Evolutionary conservation across 2,888 invertebrate genomes (phyloP), one percentile per base, ranked within the genome.

Genomic region (Amphipoea lucens): DNA sequence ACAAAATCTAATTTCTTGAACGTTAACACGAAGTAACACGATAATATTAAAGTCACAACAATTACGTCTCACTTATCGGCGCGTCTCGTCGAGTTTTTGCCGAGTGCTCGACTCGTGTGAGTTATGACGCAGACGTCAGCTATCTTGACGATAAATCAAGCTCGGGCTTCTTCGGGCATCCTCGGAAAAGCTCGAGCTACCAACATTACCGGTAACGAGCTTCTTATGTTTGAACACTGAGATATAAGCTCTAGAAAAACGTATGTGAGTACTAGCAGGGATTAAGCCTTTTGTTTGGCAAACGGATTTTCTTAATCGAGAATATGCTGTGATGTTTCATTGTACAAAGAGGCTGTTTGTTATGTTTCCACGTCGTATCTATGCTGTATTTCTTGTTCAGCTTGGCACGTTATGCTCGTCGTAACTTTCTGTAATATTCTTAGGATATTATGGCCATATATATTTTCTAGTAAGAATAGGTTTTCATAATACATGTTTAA

Each of bases 51-150:
- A 90, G 93, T 92, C 93, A 90, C 90, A 92, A 93, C 93, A 94
- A 94, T 95, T 93, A 93, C 86, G 88, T 88, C 89, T 91, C 89
- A 91, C 91, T 93, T 93, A 92, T 90, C 90, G 90, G 76, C 87
- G 82, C 88, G 93, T 95, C 94, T 93, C 91, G 91, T 89, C 92
- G 89, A 88, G 92, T 94, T 94, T 94, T 94, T 94, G 92, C 86
- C 84, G 76, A 86, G 85, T 76, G 80, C 87, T 89, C 88, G 81
- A 86, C 85, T 86, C 86, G 87, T 92, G 92, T 94, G 94, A 95
- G 92, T 94, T 95, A 95, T 95, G 94, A 94, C 92, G 92, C 92
- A 90, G 90, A 90, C 91, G 92, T 93, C 92, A 93, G 93, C 92
- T 92, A 93, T 94, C 94, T 92, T 87, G 85, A 88, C 90, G 87